Percentiles rank a stretch among this genome's conserved stretches.
These are phyloP conservation scores for Hoplodrina blanda DNA, from an alignment of 2,888 invertebrate species.

Conservation along the genomic window DNA sequence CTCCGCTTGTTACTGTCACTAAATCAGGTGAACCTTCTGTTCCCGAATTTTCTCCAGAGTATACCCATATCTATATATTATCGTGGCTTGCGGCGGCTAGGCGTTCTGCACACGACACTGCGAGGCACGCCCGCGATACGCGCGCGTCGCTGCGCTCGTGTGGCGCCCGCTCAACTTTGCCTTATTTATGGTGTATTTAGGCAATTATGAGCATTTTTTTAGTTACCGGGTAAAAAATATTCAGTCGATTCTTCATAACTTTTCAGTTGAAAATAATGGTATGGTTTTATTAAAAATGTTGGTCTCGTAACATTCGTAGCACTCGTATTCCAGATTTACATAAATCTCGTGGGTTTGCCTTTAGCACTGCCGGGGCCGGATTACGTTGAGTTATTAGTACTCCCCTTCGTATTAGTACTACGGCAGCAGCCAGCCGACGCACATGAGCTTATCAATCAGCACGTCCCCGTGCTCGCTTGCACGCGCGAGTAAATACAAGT, in stretches of 20 bases:
- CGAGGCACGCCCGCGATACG: constrained; percentile 2
- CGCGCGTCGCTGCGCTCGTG: constrained; percentile 9
- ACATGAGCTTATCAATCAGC: too few species aligned
- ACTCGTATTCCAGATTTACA: not conserved
- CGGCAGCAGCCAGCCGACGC: too few species aligned
- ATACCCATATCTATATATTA: constrained; percentile 14
- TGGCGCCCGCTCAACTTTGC: constrained; percentile 20
- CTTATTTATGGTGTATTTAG: constrained; percentile 19
- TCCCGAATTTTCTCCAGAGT: too few species aligned
- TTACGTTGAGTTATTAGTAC: not conserved
- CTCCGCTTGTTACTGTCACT: not conserved
- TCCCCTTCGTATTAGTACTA: too few species aligned
- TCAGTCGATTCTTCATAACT: not conserved
- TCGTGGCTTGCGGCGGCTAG: not conserved
- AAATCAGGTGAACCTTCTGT: not conserved
- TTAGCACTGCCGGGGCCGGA: too few species aligned
- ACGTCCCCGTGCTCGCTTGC: too few species aligned
- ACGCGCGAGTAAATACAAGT: not conserved
- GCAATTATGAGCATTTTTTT: constrained; percentile 19
- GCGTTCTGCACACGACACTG: constrained; percentile 18
- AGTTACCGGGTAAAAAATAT: not conserved
- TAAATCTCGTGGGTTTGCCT: too few species aligned
- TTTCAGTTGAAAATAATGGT: not conserved
- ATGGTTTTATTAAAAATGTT: not conserved
- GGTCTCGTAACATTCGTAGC: not conserved